These are phyloP conservation scores for Kryptolebias marmoratus DNA, from an alignment of 2,113 vertebrate genomes.

Conservation along the genomic window DNA sequence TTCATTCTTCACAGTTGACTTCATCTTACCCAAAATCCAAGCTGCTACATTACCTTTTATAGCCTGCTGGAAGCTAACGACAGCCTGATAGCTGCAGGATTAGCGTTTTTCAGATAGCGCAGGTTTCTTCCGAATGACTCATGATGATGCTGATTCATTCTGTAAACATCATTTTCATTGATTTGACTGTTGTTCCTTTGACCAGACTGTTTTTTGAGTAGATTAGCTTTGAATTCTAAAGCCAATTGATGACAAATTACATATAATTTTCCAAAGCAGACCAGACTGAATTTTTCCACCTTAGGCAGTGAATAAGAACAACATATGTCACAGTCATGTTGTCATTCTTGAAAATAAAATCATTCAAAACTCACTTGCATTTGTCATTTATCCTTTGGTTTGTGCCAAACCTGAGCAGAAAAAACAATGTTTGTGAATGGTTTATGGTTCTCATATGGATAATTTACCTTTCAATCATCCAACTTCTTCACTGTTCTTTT, in stretches of 20 bases:
- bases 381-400: not conserved
- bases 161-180: conserved; percentile 19
- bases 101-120: conserved; percentile 1
- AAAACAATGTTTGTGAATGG: not conserved
- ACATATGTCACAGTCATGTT: not conserved
- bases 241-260: too few relatives aligned
- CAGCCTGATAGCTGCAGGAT: not conserved
- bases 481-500: not conserved
- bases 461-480: too few relatives aligned
- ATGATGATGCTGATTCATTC: conserved; percentile 29
- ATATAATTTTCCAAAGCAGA: too few relatives aligned
- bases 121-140: conserved; percentile 33
- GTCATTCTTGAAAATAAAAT: not conserved
- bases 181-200: not conserved
- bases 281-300: too few relatives aligned
- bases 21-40: conserved; percentile 36
- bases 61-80: conserved; percentile 10
- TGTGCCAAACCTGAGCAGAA: not conserved
- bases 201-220: not conserved
- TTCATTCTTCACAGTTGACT: conserved; percentile 44
- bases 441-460: too few relatives aligned
- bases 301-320: too few relatives aligned
- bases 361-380: too few relatives aligned
- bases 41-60: conserved; percentile 54
- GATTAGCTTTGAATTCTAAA: not conserved